Evolutionary conservation across 2,113 vertebrate species (phyloP).

Genomic region (Tympanuchus pallidicinctus): DNA sequence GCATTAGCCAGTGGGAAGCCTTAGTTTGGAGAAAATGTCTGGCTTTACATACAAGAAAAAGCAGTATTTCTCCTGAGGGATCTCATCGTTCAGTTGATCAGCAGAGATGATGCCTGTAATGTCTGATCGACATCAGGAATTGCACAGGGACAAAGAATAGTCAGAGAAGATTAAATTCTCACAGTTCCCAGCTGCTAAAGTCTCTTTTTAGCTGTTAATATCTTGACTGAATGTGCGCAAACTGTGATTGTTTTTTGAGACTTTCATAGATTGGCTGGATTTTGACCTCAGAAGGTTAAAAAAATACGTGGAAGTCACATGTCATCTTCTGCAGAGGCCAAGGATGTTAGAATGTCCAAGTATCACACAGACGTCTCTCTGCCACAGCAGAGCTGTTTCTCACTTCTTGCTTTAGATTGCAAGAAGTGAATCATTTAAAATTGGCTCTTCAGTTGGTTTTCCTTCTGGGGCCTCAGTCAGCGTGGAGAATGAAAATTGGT

Average conservation of each 20-base stretch:
- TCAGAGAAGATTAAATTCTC: constrained; percentile 35
- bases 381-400: background rate
- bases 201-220: background rate
- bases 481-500: background rate
- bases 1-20: background rate
- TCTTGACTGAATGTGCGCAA: background rate
- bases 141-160: background rate
- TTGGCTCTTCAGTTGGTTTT: background rate
- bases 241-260: background rate
- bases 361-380: background rate
- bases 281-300: background rate
- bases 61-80: background rate
- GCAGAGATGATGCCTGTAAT: background rate
- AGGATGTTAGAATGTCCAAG: background rate
- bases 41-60: background rate
- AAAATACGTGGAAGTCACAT: background rate
- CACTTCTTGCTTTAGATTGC: background rate
- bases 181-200: background rate
- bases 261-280: background rate
- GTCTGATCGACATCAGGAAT: background rate
- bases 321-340: background rate
- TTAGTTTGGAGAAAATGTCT: background rate
- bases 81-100: background rate
- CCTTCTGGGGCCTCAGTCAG: background rate
- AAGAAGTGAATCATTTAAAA: background rate